Evolutionary conservation across 2,888 invertebrate genomes (phyloP).

Genomic region (Andrena fulva): DNA sequence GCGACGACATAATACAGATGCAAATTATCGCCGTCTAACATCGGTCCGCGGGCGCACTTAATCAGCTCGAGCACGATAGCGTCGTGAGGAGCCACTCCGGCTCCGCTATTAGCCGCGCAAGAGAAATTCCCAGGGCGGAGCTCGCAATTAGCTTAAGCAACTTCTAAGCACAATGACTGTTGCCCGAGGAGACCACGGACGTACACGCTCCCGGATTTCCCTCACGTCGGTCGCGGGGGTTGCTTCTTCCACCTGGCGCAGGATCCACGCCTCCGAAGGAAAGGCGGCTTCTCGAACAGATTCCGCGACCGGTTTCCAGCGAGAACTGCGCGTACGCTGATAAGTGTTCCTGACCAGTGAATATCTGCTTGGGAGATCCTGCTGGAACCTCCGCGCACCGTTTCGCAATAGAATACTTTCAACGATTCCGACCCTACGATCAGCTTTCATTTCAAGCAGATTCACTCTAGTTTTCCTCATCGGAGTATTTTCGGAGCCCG

Average conservation of each 20-base stretch:
- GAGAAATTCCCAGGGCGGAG: conserved; percentile 58
- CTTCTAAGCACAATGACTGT: conserved; percentile 61
- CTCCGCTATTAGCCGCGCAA: conserved; percentile 48
- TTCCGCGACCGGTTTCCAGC: neutral
- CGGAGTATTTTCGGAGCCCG: too few relatives aligned
- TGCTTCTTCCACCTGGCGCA: neutral
- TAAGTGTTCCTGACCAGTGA: neutral
- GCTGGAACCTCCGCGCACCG: too few relatives aligned
- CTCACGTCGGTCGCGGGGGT: conserved; percentile 47
- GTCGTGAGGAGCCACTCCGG: conserved; percentile 47
- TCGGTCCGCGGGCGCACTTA: conserved; percentile 53
- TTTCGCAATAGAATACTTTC: too few relatives aligned
- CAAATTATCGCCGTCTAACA: conserved; percentile 54
- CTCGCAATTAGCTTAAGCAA: conserved; percentile 69
- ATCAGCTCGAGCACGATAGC: conserved; percentile 51
- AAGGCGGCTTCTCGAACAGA: neutral
- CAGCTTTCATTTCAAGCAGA: too few relatives aligned
- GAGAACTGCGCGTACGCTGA: neutral
- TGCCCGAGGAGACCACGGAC: conserved; percentile 4
- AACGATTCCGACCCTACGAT: too few relatives aligned
- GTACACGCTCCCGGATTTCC: conserved; percentile 48
- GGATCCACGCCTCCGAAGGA: neutral
- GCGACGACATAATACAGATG: conserved; percentile 43
- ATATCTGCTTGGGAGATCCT: neutral
- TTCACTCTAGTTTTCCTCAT: too few relatives aligned